phyloP scores from a whole-genome alignment of 1,140 invertebrate species.

The Nymphalis io region DNA sequence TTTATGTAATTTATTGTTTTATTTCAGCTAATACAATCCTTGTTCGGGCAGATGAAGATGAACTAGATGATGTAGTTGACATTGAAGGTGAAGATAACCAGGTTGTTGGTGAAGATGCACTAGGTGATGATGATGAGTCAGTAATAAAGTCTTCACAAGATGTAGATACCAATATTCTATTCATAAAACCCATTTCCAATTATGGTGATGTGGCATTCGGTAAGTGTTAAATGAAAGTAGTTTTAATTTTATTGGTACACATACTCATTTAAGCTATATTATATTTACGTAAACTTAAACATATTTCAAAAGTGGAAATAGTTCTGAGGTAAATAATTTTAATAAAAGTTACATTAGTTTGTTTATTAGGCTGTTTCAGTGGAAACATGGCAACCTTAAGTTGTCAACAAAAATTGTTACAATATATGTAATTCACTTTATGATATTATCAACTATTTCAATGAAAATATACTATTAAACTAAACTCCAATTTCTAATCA shows the following conservation, averaged over 20 bases:
- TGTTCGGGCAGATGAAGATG: conserved; percentile 87
- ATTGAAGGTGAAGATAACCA: conserved; percentile 87
- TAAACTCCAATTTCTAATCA: conserved; percentile 36
- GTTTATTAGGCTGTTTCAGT: no score
- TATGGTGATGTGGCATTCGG: conserved; percentile 82
- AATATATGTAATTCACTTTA: no score
- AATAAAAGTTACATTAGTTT: no score
- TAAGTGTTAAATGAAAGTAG: conserved; percentile 53
- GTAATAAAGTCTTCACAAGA: conserved; percentile 91
- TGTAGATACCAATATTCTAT: conserved; percentile 95
- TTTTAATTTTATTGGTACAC: background rate
- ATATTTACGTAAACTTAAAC: no score
- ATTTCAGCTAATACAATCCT: conserved; percentile 82
- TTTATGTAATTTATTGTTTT: background rate
- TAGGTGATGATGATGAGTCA: conserved; percentile 86
- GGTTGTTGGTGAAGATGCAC: conserved; percentile 83
- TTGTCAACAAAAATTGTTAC: no score
- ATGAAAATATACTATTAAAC: background rate
- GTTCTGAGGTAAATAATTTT: no score
- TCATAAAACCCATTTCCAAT: conserved; percentile 89
- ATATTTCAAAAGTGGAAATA: no score
- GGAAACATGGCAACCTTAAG: no score
- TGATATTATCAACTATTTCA: no score
- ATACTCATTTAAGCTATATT: no score
- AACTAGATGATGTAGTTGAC: conserved; percentile 89